Conservation (phyloP, 2,888 invertebrate species). For the Ligdia adustata region DNA sequence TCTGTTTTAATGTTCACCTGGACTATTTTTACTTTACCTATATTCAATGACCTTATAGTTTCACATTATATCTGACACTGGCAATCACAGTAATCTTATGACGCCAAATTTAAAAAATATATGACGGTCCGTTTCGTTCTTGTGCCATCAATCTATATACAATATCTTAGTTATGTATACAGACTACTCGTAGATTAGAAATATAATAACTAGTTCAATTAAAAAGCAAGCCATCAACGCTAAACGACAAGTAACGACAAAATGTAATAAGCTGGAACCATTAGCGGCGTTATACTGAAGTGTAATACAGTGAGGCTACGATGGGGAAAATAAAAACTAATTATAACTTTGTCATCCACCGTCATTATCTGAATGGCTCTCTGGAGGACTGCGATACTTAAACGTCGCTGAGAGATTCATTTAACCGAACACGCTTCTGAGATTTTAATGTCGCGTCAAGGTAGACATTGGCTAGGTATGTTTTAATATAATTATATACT, state of each 20-base stretch:
- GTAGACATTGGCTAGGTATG: too few species aligned
- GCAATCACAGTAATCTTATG: too few species aligned
- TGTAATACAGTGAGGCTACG: conserved; percentile 39
- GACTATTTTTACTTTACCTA: too few species aligned
- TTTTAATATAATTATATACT: too few species aligned
- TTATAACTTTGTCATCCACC: conserved; percentile 63
- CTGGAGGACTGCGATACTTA: conserved; percentile 42
- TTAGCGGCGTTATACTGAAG: conserved; percentile 31
- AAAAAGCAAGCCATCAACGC: conserved; percentile 8
- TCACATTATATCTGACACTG: too few species aligned
- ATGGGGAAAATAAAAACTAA: conserved; percentile 62
- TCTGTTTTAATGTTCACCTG: too few species aligned
- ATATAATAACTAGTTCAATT: background rate
- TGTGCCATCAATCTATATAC: too few species aligned
- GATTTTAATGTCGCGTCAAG: too few species aligned
- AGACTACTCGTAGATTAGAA: too few species aligned
- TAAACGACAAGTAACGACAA: conserved; percentile 3
- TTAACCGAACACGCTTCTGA: conserved; percentile 38
- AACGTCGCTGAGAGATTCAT: conserved; percentile 48
- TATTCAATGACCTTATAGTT: too few species aligned
- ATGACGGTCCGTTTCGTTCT: too few species aligned
- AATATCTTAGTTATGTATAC: too few species aligned
- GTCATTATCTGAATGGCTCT: conserved; percentile 53
- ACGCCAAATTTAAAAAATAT: background rate
- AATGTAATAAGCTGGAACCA: conserved; percentile 24